A percentile compares a stretch with the other conserved stretches of the same genome.
These are phyloP conservation scores for Pavo muticus DNA, from an alignment of 2,113 vertebrate species.

Conservation along the genomic window DNA sequence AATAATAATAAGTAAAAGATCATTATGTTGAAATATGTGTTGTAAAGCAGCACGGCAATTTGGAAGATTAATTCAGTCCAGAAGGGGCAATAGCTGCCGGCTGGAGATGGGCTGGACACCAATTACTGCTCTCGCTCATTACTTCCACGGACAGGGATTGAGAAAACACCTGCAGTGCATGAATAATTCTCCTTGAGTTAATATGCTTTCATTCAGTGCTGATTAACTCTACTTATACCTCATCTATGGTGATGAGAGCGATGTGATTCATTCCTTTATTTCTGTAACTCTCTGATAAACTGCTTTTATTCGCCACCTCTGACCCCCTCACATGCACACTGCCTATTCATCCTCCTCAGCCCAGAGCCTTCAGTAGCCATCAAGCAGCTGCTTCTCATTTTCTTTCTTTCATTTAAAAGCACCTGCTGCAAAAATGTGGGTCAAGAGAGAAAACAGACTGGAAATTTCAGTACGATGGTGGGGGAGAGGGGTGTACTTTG, in stretches of 20 bases:
- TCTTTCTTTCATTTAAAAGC: not conserved
- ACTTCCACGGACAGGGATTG: conserved; percentile 35
- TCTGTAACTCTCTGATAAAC: conserved; percentile 50
- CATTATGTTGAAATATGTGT: conserved; percentile 69
- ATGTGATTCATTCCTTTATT: conserved; percentile 64
- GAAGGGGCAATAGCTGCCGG: conserved; percentile 66
- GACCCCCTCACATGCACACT: conserved; percentile 11
- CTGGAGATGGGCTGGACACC: conserved; percentile 66
- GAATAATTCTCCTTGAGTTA: conserved; percentile 70
- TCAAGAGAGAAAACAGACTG: not conserved
- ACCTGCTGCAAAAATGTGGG: not conserved
- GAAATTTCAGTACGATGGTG: not conserved
- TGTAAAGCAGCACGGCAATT: conserved; percentile 60
- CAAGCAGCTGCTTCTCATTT: conserved; percentile 43
- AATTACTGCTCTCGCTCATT: conserved; percentile 65
- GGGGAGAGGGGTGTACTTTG: not conserved
- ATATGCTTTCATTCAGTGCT: conserved; percentile 51
- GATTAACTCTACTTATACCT: conserved; percentile 70
- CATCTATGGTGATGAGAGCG: conserved; percentile 29
- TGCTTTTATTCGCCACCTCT: conserved; percentile 57
- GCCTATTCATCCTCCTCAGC: conserved; percentile 36
- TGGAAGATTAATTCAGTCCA: conserved; percentile 67
- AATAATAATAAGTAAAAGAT: conserved; percentile 69
- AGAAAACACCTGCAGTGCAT: conserved; percentile 64
- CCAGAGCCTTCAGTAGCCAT: not conserved